A percentile compares a stretch with the other conserved stretches of the same genome.
Evolutionary conservation across 2,797 vertebrate species (phyloP).

Genomic region (Lateolabrax maculatus): DNA sequence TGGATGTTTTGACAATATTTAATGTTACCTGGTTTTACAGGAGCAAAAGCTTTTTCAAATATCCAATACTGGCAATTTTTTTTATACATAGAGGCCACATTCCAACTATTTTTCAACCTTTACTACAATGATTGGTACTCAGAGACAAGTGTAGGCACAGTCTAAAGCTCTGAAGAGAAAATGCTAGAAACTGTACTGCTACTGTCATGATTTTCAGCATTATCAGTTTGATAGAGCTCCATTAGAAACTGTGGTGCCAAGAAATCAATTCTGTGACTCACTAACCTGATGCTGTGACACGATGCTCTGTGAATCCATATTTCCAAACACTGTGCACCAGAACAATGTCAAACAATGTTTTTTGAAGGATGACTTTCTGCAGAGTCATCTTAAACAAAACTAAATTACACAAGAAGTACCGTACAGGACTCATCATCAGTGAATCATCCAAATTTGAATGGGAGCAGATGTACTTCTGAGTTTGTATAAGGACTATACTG

Average conservation of each 20-base stretch:
- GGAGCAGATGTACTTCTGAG: not conserved
- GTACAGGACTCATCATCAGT: too few species aligned
- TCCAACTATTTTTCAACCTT: not conserved
- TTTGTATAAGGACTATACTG: not conserved
- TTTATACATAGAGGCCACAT: not conserved
- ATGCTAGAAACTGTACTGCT: not conserved
- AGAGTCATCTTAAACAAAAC: not conserved
- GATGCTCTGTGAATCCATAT: not conserved
- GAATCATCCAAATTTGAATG: not conserved
- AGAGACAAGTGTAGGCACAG: not conserved
- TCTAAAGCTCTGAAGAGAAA: not conserved
- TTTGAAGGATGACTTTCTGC: not conserved
- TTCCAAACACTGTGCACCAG: not conserved
- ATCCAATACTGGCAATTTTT: conserved; percentile 1
- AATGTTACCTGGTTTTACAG: not conserved
- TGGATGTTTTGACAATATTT: conserved; percentile 15
- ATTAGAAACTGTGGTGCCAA: not conserved
- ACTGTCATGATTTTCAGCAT: not conserved
- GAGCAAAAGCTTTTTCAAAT: conserved; percentile 7
- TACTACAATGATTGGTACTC: not conserved
- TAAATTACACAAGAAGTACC: not conserved
- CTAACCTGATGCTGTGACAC: too few species aligned
- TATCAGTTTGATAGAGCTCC: not conserved
- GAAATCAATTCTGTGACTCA: not conserved
- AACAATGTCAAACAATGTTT: not conserved